Evolutionary conservation across 2,797 vertebrate species (phyloP).

Genomic region (Nyctalus aviator): DNA sequence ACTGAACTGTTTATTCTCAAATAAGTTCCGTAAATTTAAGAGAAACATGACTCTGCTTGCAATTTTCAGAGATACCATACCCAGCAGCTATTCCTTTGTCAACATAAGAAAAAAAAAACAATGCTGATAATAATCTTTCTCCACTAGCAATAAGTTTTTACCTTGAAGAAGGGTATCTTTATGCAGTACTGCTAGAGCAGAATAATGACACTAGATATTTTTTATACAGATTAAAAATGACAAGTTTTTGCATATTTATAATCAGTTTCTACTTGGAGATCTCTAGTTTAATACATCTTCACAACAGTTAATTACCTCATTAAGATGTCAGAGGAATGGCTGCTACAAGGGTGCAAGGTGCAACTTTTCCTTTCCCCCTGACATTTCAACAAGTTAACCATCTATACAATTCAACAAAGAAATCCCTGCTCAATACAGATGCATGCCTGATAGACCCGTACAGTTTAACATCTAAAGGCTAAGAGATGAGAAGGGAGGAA

Average conservation of each 20-base stretch:
- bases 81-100: conserved; percentile 62
- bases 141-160: conserved; percentile 17
- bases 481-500: too few species aligned
- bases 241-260: conserved; percentile 49
- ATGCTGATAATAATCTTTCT: conserved; percentile 62
- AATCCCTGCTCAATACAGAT: too few species aligned
- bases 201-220: not conserved
- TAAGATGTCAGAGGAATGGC: not conserved
- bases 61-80: conserved; percentile 64
- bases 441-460: too few species aligned
- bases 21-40: conserved; percentile 71
- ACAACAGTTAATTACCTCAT: conserved; percentile 28
- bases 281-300: conserved; percentile 23
- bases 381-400: too few species aligned
- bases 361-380: too few species aligned
- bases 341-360: too few species aligned
- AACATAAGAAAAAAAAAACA: conserved; percentile 59
- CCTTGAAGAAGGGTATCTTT: conserved; percentile 57
- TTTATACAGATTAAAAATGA: conserved; percentile 54
- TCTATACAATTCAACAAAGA: too few species aligned
- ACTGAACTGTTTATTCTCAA: conserved; percentile 73
- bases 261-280: not conserved
- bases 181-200: not conserved
- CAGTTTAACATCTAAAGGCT: too few species aligned
- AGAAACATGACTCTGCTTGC: conserved; percentile 9